Evolutionary conservation across 2,797 vertebrate genomes (phyloP), one percentile per base, ranked within the genome.

Genomic region (Apogon talboti): DNA sequence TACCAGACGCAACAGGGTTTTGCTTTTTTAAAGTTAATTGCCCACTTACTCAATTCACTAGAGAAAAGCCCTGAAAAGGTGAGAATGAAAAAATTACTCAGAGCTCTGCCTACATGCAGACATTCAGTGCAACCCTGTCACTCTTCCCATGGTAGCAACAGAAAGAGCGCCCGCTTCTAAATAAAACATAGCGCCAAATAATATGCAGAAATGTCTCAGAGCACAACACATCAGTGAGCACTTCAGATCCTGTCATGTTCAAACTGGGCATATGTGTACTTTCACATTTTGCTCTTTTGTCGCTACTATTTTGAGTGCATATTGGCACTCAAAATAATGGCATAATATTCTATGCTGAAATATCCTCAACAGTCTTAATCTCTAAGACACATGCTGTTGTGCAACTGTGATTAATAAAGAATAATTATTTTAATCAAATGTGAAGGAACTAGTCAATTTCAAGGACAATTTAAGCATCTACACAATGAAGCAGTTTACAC

Each of bases 41-140:
- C 46, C 35, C 38, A 65, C 77, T 87, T 81, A 89, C 50, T 85
- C 82, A 85, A 53, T 15, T 13, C 82, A 76, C 62, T 35, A 12
- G 19, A 61, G 64, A 28, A 62, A 7, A 71, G 13, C 37, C 13
- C 55, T 40, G 62, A 66, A 68, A 70, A 74, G 50, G 63, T 69
- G 48, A 67, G 21, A 85, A 79, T 45, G 12, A 64, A 65, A 37
- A 60, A 74, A 71, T 65, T n/a, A 58, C 37, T 48, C 53, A 51
- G 9, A 59, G 33, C 7, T 21, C 33, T 56, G 42, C 54, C 69
- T 47, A 63, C 58, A 63, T 18, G 44, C 56, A 63, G 65, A 43
- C 28, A 49, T 44, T 62, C 52, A 56, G 68, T 46, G 66, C 50
- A 55, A 65, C 45, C 35, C 58, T 65, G 62, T 62, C 61, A 72